Percentiles rank a stretch among this genome's conserved stretches.
These are phyloP conservation scores for Noctuana brunneofusca DNA, from an alignment of 2,888 invertebrate genomes.

Conservation along the genomic window DNA sequence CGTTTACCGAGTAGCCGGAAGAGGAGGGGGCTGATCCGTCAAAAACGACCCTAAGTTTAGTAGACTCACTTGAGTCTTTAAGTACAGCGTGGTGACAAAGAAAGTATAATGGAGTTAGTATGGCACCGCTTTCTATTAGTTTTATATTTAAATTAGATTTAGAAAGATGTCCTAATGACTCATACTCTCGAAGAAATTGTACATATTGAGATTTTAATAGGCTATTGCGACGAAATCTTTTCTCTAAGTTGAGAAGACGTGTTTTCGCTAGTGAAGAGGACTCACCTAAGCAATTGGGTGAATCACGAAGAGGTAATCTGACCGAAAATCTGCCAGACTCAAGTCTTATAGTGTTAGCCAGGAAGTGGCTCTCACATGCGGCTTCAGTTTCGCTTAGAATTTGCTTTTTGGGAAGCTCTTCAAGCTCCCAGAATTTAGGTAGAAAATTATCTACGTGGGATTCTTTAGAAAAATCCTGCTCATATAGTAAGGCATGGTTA, in stretches of 20 bases:
- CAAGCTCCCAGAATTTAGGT: background rate
- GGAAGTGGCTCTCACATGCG: background rate
- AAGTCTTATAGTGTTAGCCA: background rate
- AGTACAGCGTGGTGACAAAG: slow-evolving; percentile 56
- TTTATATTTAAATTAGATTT: background rate
- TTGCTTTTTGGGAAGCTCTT: background rate
- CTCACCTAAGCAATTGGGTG: background rate
- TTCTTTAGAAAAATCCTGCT: slow-evolving; percentile 1
- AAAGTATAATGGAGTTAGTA: slow-evolving; percentile 40
- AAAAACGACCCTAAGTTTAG: slow-evolving; percentile 50
- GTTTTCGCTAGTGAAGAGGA: background rate
- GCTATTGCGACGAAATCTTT: background rate
- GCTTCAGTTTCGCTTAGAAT: background rate
- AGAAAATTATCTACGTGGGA: background rate
- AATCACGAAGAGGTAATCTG: background rate
- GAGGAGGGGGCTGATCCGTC: slow-evolving; percentile 45
- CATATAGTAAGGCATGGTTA: background rate
- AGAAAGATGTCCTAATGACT: background rate
- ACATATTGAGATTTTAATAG: background rate
- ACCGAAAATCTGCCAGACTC: background rate
- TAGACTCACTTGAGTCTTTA: slow-evolving; percentile 46
- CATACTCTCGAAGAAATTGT: background rate
- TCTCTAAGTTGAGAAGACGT: background rate
- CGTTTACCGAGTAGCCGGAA: slow-evolving; percentile 48
- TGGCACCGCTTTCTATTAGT: background rate